Evolutionary conservation across 2,888 invertebrate genomes (phyloP).

Genomic region (Empis livida): DNA sequence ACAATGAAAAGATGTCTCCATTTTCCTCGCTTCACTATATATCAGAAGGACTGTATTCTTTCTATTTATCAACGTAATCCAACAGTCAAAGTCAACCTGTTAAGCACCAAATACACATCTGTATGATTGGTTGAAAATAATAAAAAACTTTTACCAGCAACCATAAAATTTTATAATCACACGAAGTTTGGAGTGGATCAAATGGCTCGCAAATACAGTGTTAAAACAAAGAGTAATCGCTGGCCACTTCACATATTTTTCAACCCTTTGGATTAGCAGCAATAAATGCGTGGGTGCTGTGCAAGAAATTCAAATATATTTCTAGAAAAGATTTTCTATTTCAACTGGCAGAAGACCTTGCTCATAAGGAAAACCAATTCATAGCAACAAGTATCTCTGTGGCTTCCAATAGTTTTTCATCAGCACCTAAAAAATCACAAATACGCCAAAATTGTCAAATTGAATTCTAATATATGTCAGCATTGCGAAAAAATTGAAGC

Average conservation of each 20-base stretch:
- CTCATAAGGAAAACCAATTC: background rate
- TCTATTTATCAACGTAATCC: too few relatives aligned
- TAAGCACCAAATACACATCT: too few relatives aligned
- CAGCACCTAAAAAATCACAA: background rate
- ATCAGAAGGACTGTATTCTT: too few relatives aligned
- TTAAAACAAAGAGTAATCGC: too few relatives aligned
- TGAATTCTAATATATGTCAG: background rate
- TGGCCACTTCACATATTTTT: too few relatives aligned
- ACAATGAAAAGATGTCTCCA: too few relatives aligned
- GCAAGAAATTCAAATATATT: background rate
- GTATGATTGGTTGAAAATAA: too few relatives aligned
- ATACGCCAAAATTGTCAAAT: background rate
- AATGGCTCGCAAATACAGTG: background rate
- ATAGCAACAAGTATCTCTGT: background rate
- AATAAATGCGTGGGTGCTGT: background rate
- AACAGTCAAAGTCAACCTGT: too few relatives aligned
- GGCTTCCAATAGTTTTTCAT: background rate
- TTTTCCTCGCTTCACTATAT: too few relatives aligned
- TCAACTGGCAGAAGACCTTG: background rate
- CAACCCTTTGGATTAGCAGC: background rate
- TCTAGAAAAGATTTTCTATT: conserved; percentile 1
- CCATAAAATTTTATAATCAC: background rate
- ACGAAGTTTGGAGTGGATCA: background rate
- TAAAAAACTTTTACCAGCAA: too few relatives aligned
- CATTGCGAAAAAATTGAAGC: background rate